Conservation (phyloP, 2,888 invertebrate genomes). For the Tenthredo livida region DNA sequence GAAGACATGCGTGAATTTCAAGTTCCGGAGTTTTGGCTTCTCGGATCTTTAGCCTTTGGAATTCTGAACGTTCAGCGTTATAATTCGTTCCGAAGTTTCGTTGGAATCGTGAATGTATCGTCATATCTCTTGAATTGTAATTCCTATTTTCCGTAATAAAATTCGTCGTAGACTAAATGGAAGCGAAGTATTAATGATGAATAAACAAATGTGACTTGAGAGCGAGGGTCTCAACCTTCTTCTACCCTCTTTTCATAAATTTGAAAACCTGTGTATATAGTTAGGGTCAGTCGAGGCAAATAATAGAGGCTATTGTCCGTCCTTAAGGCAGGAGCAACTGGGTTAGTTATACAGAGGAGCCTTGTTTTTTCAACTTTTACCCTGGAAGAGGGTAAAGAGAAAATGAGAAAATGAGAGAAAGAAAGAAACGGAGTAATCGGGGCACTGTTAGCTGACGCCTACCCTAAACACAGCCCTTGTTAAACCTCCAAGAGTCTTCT, state of each 20-base stretch:
- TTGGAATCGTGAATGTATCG: no score
- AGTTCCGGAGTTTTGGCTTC: no score
- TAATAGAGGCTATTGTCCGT: slow-evolving; percentile 40
- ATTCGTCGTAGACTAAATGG: background rate
- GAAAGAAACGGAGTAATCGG: slow-evolving; percentile 42
- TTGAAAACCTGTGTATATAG: slow-evolving; percentile 5
- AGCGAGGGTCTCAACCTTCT: background rate
- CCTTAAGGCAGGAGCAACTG: slow-evolving; percentile 40
- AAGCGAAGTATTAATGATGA: background rate
- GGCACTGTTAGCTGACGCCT: slow-evolving; percentile 35
- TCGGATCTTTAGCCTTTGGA: no score
- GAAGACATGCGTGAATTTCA: no score
- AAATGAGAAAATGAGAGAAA: slow-evolving; percentile 56
- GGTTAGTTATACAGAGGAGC: slow-evolving; percentile 45
- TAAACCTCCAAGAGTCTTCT: slow-evolving; percentile 37
- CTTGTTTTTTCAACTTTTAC: slow-evolving; percentile 48
- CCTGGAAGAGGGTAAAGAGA: slow-evolving; percentile 52
- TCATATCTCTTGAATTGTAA: background rate
- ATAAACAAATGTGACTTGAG: slow-evolving; percentile 1
- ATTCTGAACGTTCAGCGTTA: no score
- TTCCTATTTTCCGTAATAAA: background rate
- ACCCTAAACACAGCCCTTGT: slow-evolving; percentile 5
- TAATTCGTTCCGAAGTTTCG: no score
- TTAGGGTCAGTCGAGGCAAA: slow-evolving; percentile 49
- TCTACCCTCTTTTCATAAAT: slow-evolving; percentile 6